Percentiles rank a stretch among this genome's conserved stretches.
These are phyloP conservation scores for Eulemur rufifrons DNA, from an alignment of 2,113 vertebrate species.

Conservation along the genomic window DNA sequence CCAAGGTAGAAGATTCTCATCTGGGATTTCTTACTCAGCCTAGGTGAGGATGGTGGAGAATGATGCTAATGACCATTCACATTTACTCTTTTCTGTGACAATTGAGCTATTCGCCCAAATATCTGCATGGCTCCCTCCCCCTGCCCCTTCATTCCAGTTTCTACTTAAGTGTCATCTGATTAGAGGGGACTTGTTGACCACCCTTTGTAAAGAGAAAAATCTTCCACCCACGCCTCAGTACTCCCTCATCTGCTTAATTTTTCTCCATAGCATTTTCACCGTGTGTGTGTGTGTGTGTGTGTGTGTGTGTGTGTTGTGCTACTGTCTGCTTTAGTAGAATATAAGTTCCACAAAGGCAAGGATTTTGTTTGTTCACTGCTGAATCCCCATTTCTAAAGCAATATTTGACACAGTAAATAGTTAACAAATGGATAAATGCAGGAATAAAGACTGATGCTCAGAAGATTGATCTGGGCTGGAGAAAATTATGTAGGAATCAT, in stretches of 20 bases:
- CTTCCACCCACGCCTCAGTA: background rate
- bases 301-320: background rate
- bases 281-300: background rate
- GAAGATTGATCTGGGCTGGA: background rate
- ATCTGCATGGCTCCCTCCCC: background rate
- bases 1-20: background rate
- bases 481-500: background rate
- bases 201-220: background rate
- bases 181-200: background rate
- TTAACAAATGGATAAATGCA: background rate
- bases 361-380: background rate
- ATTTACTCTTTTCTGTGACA: background rate
- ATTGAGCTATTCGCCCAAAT: background rate
- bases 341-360: background rate
- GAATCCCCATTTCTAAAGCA: background rate
- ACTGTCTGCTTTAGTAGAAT: background rate
- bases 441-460: background rate
- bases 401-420: background rate
- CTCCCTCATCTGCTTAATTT: background rate
- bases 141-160: background rate
- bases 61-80: background rate
- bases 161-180: background rate
- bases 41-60: background rate
- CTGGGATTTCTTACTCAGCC: conserved; percentile 34
- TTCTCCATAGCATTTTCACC: background rate